Base-by-base conservation (phyloP, 1,140 invertebrate genomes). In the Stegodyphus mimosarum region DNA sequence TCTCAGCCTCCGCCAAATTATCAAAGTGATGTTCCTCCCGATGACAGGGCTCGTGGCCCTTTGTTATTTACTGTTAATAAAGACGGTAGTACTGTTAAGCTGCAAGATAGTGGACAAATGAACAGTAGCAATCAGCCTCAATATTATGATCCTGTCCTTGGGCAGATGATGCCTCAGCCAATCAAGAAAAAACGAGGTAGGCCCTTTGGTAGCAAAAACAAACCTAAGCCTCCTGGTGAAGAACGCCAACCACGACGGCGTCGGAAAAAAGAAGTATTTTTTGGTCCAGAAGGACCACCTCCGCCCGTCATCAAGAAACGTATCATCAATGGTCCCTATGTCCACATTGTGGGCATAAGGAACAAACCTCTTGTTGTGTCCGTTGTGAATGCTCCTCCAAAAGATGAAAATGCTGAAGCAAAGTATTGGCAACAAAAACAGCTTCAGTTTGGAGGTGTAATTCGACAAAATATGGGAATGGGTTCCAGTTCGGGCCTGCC, bases 271-370 rank as follows among this genome's bases (percentile, higher is more conserved):
- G 71, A 77, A 53, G 77, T 86, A 5, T 76, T 87, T 17, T 86
- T 86, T 51, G 83, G 83, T 1, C 83, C 83, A 6, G 83, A 86
- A 73, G 83, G 83, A 5, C 83, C 83, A 9, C 78, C 78, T 13
- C 63, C 75, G 11, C 75, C 74, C 66, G 53, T 77, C n/a, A 77
- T 78, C 48, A 86, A 86, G 13, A 63, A 48, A 66, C 66, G 83
- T 11, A 33, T 86, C 53, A 86, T 86, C n/a, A 80, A 81, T 11
- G 90, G 90, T 50, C 91, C 91, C 15, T 91, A 90, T 87, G 92
- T 96, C 75, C 93, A 95, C 88, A 93, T 96, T 63, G 93, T 93
- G 81, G 95, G 94, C 2, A 92, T 93, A 6, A 92, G 93, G 72
- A 93, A 93, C 77, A 94, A 92, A 78, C 94, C 95, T 1, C 89